These are phyloP conservation scores for Drosophila differens DNA, from an alignment of 2,888 invertebrate species.

Conservation along the genomic window DNA sequence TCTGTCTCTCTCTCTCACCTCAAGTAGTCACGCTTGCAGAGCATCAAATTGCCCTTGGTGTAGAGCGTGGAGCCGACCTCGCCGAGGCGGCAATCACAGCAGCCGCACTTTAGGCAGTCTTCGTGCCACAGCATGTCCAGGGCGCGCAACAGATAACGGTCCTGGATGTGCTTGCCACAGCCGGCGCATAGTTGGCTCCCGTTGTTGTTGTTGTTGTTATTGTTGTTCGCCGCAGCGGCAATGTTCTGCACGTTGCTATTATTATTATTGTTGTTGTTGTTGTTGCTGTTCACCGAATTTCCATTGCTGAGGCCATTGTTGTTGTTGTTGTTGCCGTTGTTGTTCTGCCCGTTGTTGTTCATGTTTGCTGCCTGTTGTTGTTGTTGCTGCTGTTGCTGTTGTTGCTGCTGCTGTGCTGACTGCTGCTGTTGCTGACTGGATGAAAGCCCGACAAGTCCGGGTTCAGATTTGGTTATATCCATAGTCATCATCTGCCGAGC, in stretches of 20 bases:
- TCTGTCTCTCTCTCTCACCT: slow-evolving; percentile 87
- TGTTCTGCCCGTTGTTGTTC: slow-evolving; percentile 58
- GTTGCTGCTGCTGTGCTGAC: slow-evolving; percentile 50
- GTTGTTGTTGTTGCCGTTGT: slow-evolving; percentile 55
- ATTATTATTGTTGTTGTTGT: slow-evolving; percentile 41
- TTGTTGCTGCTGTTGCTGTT: slow-evolving; percentile 45
- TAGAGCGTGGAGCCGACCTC: slow-evolving; percentile 98
- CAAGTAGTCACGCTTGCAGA: slow-evolving; percentile 98
- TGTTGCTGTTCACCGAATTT: slow-evolving; percentile 47
- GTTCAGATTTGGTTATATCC: slow-evolving; percentile 93
- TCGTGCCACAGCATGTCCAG: slow-evolving; percentile 98
- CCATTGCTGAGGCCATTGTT: slow-evolving; percentile 67
- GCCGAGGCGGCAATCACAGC: slow-evolving; percentile 98
- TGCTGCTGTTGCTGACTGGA: slow-evolving; percentile 77
- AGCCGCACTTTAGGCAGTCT: slow-evolving; percentile 98
- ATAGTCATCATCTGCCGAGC: slow-evolving; percentile 90
- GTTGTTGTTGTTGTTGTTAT: slow-evolving; percentile 81
- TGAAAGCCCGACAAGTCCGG: slow-evolving; percentile 84
- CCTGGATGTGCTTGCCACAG: slow-evolving; percentile 97
- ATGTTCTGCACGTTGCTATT: slow-evolving; percentile 73
- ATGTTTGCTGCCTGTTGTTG: slow-evolving; percentile 64
- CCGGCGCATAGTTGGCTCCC: slow-evolving; percentile 94
- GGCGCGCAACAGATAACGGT: slow-evolving; percentile 95
- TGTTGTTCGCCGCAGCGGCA: slow-evolving; percentile 74
- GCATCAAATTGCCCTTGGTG: slow-evolving; percentile 96